A percentile compares a stretch with the other conserved stretches of the same genome.
Evolutionary conservation across 2,113 vertebrate species (phyloP).

Genomic region (Petroica traversi): DNA sequence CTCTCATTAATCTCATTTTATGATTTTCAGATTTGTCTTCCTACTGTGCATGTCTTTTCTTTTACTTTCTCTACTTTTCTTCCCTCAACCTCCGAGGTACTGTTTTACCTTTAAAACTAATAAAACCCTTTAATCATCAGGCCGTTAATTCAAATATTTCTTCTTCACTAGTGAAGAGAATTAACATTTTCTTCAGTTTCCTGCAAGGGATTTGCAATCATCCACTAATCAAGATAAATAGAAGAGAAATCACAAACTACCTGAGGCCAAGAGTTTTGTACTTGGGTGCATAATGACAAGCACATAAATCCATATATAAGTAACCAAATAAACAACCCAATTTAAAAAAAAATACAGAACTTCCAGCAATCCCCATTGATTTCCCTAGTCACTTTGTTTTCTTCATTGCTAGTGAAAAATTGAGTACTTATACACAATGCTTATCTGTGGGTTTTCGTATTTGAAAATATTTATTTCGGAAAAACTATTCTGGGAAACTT

Average conservation of each 20-base stretch:
- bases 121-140: conserved; percentile 61
- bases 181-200: conserved; percentile 9
- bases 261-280: background rate
- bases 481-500: background rate
- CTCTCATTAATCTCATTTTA: background rate
- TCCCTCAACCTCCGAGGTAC: background rate
- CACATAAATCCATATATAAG: conserved; percentile 33
- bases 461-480: background rate
- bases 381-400: conserved; percentile 4
- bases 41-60: background rate
- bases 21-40: background rate
- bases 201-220: conserved; percentile 3
- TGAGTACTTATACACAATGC: background rate
- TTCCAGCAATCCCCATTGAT: conserved; percentile 21
- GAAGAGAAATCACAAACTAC: background rate
- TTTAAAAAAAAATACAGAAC: background rate
- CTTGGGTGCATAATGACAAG: conserved; percentile 23
- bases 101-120: conserved; percentile 38
- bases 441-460: background rate
- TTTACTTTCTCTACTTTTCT: background rate
- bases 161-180: conserved; percentile 6
- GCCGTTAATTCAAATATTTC: conserved; percentile 57
- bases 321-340: conserved; percentile 23
- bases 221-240: conserved; percentile 27
- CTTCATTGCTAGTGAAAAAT: background rate